These are phyloP conservation scores for Perca flavescens DNA, from an alignment of 2,113 vertebrate species.

Conservation along the genomic window DNA sequence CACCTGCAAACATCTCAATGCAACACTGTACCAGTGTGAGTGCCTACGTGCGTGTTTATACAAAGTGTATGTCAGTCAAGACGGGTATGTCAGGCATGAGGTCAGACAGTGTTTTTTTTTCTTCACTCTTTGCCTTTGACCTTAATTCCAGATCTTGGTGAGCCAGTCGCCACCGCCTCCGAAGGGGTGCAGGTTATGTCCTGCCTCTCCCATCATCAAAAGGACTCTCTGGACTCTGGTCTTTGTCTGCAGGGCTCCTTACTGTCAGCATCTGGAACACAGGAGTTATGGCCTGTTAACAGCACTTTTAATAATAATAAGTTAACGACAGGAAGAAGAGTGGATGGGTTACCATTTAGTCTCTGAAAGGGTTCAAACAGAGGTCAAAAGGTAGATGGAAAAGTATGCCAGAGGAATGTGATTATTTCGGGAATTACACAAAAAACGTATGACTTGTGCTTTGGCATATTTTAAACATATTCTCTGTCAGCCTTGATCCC, in stretches of 20 bases:
- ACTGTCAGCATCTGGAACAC: slow-evolving; percentile 18
- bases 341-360: background rate
- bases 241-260: slow-evolving; percentile 33
- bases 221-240: slow-evolving; percentile 36
- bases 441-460: background rate
- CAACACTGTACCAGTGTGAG: slow-evolving; percentile 49
- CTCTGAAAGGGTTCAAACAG: slow-evolving; percentile 25
- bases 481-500: background rate
- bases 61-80: slow-evolving; percentile 47
- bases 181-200: slow-evolving; percentile 24
- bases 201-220: slow-evolving; percentile 3
- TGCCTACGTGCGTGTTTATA: slow-evolving; percentile 58
- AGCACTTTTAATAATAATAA: slow-evolving; percentile 29
- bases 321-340: slow-evolving; percentile 35
- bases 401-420: background rate
- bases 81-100: slow-evolving; percentile 29
- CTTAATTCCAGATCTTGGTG: slow-evolving; percentile 52
- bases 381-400: slow-evolving; percentile 7
- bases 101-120: slow-evolving; percentile 43
- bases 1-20: slow-evolving; percentile 60
- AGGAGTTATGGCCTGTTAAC: slow-evolving; percentile 32
- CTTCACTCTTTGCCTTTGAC: slow-evolving; percentile 47
- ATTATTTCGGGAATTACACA: background rate
- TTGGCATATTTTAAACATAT: background rate
- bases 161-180: background rate